These are phyloP conservation scores for Dastarcus helophoroides DNA, from an alignment of 2,888 invertebrate species.

Conservation along the genomic window DNA sequence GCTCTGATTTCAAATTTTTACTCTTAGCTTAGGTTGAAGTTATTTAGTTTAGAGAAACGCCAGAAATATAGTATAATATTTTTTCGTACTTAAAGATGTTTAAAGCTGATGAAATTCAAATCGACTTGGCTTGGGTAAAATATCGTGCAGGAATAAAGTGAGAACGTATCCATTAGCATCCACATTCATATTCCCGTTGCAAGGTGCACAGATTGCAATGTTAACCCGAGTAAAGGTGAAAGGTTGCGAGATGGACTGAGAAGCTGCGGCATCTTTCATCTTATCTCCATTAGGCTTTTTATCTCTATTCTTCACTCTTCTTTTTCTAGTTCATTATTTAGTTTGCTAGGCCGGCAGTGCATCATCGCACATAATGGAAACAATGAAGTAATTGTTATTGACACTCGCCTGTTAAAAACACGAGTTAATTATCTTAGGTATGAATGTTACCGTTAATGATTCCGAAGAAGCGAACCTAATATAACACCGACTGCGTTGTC, in stretches of 20 bases:
- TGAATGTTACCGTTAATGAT: background rate
- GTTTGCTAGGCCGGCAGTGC: background rate
- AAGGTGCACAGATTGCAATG: conserved; percentile 19
- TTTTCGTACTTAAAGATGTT: too few relatives aligned
- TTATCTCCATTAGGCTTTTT: conserved; percentile 22
- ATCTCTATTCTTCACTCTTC: conserved; percentile 15
- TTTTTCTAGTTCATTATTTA: conserved; percentile 6
- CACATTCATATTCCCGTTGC: conserved; percentile 11
- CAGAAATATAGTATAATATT: too few relatives aligned
- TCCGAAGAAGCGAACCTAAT: too few relatives aligned
- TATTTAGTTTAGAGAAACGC: too few relatives aligned
- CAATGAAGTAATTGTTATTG: conserved; percentile 1
- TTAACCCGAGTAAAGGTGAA: conserved; percentile 16
- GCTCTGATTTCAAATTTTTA: too few relatives aligned
- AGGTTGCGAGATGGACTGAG: conserved; percentile 20
- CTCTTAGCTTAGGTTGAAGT: too few relatives aligned
- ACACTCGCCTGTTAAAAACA: conserved; percentile 1
- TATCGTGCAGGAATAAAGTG: too few relatives aligned
- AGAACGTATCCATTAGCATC: too few relatives aligned
- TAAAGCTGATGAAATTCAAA: too few relatives aligned
- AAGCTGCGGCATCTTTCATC: conserved; percentile 21
- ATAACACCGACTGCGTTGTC: too few relatives aligned
- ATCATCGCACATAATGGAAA: conserved; percentile 1
- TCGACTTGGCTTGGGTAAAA: too few relatives aligned
- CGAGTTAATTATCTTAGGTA: conserved; percentile 1